phyloP scores from a whole-genome alignment of 2,888 invertebrate species.

The Tricholauxania praeusta region DNA sequence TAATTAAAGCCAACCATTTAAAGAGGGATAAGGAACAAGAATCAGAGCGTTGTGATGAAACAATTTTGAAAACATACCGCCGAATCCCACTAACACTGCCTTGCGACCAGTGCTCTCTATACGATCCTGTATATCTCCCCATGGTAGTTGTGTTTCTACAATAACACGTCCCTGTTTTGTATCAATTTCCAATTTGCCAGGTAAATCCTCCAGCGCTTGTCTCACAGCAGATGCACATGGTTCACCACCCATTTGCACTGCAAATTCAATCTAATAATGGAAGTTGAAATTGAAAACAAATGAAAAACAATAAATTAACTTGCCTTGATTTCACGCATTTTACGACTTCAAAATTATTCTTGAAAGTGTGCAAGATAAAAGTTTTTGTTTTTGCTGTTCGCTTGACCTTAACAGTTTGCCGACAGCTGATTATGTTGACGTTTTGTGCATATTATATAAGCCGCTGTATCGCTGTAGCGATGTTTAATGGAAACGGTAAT shows the following conservation, averaged over 20 bases:
- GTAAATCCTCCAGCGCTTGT: conserved; percentile 65
- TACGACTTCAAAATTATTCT: not conserved
- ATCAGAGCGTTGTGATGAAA: too few relatives aligned
- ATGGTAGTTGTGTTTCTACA: conserved; percentile 61
- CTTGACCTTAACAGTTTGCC: too few relatives aligned
- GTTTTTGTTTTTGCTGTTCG: too few relatives aligned
- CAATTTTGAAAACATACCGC: conserved; percentile 68
- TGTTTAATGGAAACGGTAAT: too few relatives aligned
- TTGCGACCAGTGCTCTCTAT: conserved; percentile 75
- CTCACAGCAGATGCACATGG: conserved; percentile 70
- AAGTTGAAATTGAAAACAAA: not conserved
- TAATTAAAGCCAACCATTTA: conserved; percentile 5
- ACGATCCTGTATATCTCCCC: conserved; percentile 68
- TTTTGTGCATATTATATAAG: not conserved
- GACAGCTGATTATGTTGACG: conserved; percentile 25
- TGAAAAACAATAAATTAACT: not conserved
- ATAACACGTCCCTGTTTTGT: conserved; percentile 59
- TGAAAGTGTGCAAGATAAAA: not conserved
- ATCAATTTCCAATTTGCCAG: conserved; percentile 62
- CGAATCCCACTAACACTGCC: conserved; percentile 85
- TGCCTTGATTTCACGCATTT: conserved; percentile 61
- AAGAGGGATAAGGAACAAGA: too few relatives aligned
- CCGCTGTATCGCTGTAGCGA: too few relatives aligned
- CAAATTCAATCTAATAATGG: conserved; percentile 72
- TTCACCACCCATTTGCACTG: conserved; percentile 73